Conservation (phyloP, 1,140 invertebrate genomes). For the Aphelenchoides fujianensis region DNA sequence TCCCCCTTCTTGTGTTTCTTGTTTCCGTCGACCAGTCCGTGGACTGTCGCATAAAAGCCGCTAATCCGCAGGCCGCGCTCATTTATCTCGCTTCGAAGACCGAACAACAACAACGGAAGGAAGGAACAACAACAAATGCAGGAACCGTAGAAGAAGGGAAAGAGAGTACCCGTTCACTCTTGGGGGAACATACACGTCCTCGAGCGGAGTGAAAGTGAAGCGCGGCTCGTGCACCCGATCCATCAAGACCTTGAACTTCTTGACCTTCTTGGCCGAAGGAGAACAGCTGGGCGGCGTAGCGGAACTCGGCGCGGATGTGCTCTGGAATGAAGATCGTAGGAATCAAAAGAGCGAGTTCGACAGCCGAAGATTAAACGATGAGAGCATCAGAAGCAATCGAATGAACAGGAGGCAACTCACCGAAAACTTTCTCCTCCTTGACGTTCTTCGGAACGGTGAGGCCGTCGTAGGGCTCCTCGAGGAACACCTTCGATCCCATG, state of each 20-base stretch:
- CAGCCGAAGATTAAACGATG: no score
- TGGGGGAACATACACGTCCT: no score
- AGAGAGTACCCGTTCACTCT: no score
- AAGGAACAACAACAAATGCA: neutral
- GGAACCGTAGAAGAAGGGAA: neutral
- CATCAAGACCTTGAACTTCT: neutral
- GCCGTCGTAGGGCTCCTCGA: slow-evolving; percentile 84
- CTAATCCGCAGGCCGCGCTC: no score
- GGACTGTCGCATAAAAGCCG: no score
- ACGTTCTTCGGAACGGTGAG: slow-evolving; percentile 46
- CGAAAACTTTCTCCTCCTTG: no score
- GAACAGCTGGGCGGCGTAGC: neutral
- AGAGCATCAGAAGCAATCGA: no score
- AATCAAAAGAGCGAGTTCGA: no score
- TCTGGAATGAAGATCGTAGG: neutral
- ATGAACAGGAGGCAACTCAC: neutral
- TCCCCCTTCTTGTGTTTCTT: neutral
- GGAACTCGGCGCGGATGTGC: slow-evolving; percentile 4
- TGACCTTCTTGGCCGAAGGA: neutral
- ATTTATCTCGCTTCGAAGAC: no score
- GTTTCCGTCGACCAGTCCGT: no score
- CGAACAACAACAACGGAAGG: no score
- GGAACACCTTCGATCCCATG: slow-evolving; percentile 46
- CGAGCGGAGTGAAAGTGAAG: no score
- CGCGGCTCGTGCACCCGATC: neutral